Percentiles rank a stretch among this genome's conserved stretches.
phyloP scores from a whole-genome alignment of 2,888 invertebrate genomes.

The Gasteruption jaculator region DNA sequence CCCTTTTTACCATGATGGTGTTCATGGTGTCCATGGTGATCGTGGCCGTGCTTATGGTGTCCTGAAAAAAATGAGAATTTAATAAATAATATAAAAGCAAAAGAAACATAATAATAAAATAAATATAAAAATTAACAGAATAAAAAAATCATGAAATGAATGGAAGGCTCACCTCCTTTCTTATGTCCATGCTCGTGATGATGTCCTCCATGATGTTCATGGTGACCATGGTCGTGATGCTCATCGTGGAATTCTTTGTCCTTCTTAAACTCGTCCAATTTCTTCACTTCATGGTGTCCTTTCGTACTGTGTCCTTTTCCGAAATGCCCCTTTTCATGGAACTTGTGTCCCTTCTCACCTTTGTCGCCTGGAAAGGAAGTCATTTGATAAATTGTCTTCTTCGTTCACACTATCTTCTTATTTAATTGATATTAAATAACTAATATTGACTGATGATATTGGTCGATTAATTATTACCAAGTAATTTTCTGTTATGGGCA shows the following conservation, averaged over 20 bases:
- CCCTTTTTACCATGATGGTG: conserved; percentile 77
- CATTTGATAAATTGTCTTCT: no score
- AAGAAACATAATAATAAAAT: no score
- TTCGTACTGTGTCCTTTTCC: conserved; percentile 82
- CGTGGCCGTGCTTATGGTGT: conserved; percentile 75
- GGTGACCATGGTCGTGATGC: conserved; percentile 74
- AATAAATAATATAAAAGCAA: no score
- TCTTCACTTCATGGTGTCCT: conserved; percentile 80
- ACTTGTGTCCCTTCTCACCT: conserved; percentile 63
- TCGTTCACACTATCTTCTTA: no score
- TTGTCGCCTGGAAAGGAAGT: no score
- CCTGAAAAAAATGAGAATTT: no score
- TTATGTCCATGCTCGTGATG: conserved; percentile 76
- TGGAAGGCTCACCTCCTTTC: conserved; percentile 73
- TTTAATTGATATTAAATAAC: no score
- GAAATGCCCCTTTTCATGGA: conserved; percentile 66
- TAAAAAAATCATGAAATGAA: no score
- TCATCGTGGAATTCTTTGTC: conserved; percentile 83
- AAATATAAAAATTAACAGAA: no score
- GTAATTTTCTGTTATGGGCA: no score
- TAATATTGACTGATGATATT: no score
- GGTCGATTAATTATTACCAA: no score
- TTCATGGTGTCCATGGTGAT: conserved; percentile 72
- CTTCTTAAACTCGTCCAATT: conserved; percentile 79
- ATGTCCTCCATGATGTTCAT: conserved; percentile 75